These are phyloP conservation scores for Carcina quercana DNA, from an alignment of 2,888 invertebrate genomes.

Conservation along the genomic window DNA sequence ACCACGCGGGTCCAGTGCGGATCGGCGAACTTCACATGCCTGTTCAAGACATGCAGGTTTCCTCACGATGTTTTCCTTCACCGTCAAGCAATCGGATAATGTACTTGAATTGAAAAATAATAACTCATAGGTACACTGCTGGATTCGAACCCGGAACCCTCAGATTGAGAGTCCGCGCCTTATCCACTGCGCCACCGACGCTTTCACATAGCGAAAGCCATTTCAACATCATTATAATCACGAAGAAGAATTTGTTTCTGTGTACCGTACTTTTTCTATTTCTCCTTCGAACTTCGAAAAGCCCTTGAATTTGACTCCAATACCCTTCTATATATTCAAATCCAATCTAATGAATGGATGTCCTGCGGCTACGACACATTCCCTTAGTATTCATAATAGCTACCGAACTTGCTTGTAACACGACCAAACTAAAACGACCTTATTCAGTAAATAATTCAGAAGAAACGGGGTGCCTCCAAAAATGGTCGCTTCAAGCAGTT, in stretches of 20 bases:
- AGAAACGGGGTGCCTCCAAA: conserved; percentile 5
- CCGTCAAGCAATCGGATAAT: no score
- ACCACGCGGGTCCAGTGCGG: no score
- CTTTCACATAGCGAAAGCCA: no score
- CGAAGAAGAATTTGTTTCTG: no score
- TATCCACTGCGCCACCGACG: no score
- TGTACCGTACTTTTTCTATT: no score
- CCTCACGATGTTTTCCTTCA: no score
- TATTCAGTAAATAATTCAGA: not conserved
- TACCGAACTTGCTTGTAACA: conserved; percentile 28
- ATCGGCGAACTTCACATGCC: no score
- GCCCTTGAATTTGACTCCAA: conserved; percentile 28
- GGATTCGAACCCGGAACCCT: not conserved
- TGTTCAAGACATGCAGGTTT: no score
- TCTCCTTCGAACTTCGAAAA: conserved; percentile 13
- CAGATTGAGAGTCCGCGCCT: no score
- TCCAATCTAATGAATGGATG: conserved; percentile 35
- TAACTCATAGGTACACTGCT: not conserved
- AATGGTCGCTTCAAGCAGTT: conserved; percentile 21
- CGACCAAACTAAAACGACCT: conserved; percentile 14
- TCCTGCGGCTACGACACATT: conserved; percentile 50
- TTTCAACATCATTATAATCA: no score
- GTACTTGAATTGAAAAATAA: no score
- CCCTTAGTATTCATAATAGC: conserved; percentile 40
- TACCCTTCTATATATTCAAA: conserved; percentile 41